Evolutionary conservation across 1,140 invertebrate species (phyloP), one percentile per base, ranked within the genome.

Genomic region (Drosophila seguyi): DNA sequence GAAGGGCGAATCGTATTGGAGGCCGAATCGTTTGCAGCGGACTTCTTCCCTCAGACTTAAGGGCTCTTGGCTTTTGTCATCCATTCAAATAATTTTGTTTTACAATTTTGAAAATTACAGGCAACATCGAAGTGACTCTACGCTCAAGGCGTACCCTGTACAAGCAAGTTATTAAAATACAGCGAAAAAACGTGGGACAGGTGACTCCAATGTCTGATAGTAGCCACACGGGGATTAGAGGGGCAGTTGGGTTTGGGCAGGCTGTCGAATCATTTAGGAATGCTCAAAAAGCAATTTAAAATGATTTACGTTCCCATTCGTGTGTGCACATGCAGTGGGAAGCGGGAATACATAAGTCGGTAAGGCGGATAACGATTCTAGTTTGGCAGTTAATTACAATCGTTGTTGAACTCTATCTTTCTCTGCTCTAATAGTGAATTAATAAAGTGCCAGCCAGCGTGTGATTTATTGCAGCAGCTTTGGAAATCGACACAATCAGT

Each of bases 311-410:
- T 81, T 66, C 42, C 48, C 42, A 45, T 31, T 67, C 34, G 27
- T 29, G 58, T 52, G 45, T 20, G 34, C 25, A 38, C 20, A 36
- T 36, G 18, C 29, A 14, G 31, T 25, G 52, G n/a, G 39, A 47
- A 53, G 56, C 68, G 38, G 58, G 38, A 62, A 39, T 29, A 20
- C 48, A 52, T 52, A 31, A 55, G 71, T 34, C 58, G 48, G 58
- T 29, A 45, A 56, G 66, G 66, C 66, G 66, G 67, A 72, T 63
- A 65, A 42, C 79, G 66, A 73, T 55, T 71, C 72, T 77, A 83
- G 84, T 66, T 77, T 59, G 84, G 60, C 75, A 87, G 80, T 88
- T 87, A 87, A 87, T 87, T 87, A 83, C 85, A 90, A 90, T 88
- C 63, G 84, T 42, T 58, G 67, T 57, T 65, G 66, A 62, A 63